Percentiles rank a stretch among this genome's conserved stretches.
Evolutionary conservation across 2,113 vertebrate species (phyloP).

Genomic region (Poeciliopsis occidentalis): DNA sequence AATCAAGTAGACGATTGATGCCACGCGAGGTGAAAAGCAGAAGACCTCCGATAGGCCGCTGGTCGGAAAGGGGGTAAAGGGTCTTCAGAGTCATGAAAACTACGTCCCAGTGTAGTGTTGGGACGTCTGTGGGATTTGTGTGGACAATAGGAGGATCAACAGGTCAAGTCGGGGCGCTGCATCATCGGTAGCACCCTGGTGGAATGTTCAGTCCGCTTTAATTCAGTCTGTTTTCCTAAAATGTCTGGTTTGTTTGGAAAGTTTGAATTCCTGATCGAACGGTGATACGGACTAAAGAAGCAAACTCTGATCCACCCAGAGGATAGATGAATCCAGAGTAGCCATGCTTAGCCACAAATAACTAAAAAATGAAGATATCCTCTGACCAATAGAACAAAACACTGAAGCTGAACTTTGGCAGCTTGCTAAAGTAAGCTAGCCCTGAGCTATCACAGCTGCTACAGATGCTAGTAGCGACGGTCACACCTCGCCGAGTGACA

Average conservation of each 20-base stretch:
- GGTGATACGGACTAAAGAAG: too few relatives aligned
- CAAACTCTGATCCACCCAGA: too few relatives aligned
- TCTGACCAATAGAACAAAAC: not conserved
- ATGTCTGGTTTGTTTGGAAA: too few relatives aligned
- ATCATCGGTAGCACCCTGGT: conserved; percentile 2
- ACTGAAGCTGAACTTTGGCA: not conserved
- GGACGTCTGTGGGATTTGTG: conserved; percentile 18
- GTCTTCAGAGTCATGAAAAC: conserved; percentile 20
- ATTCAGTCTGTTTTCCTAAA: too few relatives aligned
- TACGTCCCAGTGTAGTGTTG: not conserved
- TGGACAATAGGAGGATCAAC: conserved; percentile 26
- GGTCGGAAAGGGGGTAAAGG: conserved; percentile 25
- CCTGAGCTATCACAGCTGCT: conserved; percentile 1
- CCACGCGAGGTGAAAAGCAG: conserved; percentile 49
- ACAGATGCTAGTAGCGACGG: not conserved
- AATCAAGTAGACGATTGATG: conserved; percentile 57
- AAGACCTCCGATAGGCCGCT: conserved; percentile 18
- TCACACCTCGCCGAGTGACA: conserved; percentile 22
- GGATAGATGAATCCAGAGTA: not conserved
- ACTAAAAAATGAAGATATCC: not conserved
- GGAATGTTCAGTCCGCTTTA: too few relatives aligned
- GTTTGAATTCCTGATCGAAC: too few relatives aligned
- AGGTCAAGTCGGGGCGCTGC: conserved; percentile 7
- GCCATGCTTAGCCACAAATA: not conserved
- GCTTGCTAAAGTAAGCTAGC: not conserved